Conservation (phyloP, 2,113 vertebrate genomes). For the Gavialis gangeticus region DNA sequence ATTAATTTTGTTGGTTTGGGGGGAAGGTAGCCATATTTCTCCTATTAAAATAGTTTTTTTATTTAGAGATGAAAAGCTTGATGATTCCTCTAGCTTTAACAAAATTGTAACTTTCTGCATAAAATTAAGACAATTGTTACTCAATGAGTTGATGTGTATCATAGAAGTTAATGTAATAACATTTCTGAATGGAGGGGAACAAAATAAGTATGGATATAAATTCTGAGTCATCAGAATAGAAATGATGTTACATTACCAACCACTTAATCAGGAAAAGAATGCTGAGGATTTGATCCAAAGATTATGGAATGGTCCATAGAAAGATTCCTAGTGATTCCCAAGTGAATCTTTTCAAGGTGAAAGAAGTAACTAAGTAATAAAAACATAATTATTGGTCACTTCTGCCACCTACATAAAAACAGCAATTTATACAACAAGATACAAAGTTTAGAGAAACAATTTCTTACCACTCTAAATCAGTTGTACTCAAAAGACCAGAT, state of each 20-base stretch:
- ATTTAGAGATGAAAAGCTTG: neutral
- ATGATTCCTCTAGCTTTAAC: neutral
- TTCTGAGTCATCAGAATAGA: neutral
- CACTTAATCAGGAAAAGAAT: neutral
- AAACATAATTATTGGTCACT: neutral
- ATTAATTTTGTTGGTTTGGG: neutral
- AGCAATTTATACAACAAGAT: neutral
- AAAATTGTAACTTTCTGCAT: neutral
- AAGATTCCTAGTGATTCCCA: neutral
- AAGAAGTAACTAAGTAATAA: neutral
- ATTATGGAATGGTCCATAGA: neutral
- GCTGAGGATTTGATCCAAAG: neutral
- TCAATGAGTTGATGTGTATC: slow-evolving; percentile 2
- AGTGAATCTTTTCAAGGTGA: neutral
- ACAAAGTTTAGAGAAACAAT: neutral
- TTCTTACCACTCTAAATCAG: neutral
- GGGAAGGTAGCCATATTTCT: neutral
- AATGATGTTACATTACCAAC: neutral
- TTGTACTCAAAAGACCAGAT: no score
- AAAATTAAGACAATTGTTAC: neutral
- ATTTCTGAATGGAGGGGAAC: neutral
- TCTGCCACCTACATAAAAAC: neutral
- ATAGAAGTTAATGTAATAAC: slow-evolving; percentile 15
- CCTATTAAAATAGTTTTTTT: neutral
- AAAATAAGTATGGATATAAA: neutral